phyloP scores from a whole-genome alignment of 2,797 vertebrate species.

The Sus cebifrons region DNA sequence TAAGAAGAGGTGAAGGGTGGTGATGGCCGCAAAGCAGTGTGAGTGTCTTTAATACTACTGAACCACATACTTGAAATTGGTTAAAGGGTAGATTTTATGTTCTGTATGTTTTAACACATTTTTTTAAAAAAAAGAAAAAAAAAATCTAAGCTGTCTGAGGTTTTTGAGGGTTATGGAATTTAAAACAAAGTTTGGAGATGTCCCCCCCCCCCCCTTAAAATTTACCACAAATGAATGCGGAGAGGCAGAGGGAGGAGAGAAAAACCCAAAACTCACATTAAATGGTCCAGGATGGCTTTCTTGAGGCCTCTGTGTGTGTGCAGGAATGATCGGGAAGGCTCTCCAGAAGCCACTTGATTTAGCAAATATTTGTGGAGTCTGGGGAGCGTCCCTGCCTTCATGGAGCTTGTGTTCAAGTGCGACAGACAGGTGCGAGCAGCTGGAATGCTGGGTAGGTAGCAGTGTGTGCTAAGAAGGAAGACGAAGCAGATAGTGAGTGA shows the following conservation, averaged over 20 bases:
- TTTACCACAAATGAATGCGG: background rate
- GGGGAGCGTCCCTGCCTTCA: background rate
- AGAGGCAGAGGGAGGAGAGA: background rate
- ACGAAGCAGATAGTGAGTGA: background rate
- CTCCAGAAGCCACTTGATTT: background rate
- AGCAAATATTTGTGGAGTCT: background rate
- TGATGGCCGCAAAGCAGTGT: background rate
- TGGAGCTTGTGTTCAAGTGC: background rate
- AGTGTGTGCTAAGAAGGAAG: background rate
- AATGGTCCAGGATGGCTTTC: background rate
- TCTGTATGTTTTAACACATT: background rate
- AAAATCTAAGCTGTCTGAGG: constrained; percentile 26
- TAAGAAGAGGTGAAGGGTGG: background rate
- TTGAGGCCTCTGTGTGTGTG: background rate
- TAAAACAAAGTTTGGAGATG: background rate
- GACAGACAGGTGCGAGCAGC: background rate
- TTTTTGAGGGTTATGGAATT: constrained; percentile 9
- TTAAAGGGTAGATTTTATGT: background rate
- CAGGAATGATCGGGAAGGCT: background rate
- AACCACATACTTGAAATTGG: background rate
- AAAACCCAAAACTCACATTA: background rate
- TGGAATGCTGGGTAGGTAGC: background rate
- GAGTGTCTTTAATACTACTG: background rate
- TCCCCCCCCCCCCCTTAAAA: background rate
- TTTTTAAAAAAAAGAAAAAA: background rate